Evolutionary conservation across 2,113 vertebrate species (phyloP).

Genomic region (Syngnathoides biaculeatus): DNA sequence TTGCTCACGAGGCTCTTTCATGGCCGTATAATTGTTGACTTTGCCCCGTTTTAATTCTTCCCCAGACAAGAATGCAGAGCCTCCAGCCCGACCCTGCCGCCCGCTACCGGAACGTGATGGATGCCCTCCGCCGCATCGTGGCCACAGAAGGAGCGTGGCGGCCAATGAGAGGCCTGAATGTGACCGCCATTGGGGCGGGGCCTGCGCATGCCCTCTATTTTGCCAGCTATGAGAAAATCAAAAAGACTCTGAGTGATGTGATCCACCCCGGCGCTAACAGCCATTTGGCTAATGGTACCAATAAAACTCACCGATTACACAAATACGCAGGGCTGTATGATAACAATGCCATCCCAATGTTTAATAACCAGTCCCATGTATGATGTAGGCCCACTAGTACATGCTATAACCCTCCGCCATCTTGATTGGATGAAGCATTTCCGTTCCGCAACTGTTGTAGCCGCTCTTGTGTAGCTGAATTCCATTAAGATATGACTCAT

Average conservation of each 20-base stretch:
- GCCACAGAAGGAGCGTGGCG: constrained; percentile 91
- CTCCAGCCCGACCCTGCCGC: constrained; percentile 92
- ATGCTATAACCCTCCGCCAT: background rate
- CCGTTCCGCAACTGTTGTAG: constrained; percentile 12
- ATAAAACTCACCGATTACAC: constrained; percentile 39
- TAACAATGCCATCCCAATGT: constrained; percentile 5
- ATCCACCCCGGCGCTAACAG: constrained; percentile 99
- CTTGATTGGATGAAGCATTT: constrained; percentile 14
- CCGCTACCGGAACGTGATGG: constrained; percentile 92
- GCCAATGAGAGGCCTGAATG: constrained; percentile 90
- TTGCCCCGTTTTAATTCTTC: constrained; percentile 13
- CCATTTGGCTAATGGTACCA: constrained; percentile 98
- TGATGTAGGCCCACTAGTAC: background rate
- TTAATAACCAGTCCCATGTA: constrained; percentile 9
- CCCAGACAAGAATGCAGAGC: constrained; percentile 96
- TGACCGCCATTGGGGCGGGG: constrained; percentile 89
- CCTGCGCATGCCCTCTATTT: constrained; percentile 96
- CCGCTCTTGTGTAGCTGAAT: background rate
- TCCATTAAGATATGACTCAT: background rate
- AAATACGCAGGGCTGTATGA: constrained; percentile 1
- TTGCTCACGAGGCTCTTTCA: constrained; percentile 18
- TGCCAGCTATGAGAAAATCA: constrained; percentile 98
- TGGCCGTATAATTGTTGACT: constrained; percentile 9
- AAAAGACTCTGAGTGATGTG: constrained; percentile 93
- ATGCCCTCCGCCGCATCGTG: constrained; percentile 86